A percentile compares a stretch with the other conserved stretches of the same genome.
phyloP scores from a whole-genome alignment of 2,888 invertebrate genomes.

The Melanargia galathea region DNA sequence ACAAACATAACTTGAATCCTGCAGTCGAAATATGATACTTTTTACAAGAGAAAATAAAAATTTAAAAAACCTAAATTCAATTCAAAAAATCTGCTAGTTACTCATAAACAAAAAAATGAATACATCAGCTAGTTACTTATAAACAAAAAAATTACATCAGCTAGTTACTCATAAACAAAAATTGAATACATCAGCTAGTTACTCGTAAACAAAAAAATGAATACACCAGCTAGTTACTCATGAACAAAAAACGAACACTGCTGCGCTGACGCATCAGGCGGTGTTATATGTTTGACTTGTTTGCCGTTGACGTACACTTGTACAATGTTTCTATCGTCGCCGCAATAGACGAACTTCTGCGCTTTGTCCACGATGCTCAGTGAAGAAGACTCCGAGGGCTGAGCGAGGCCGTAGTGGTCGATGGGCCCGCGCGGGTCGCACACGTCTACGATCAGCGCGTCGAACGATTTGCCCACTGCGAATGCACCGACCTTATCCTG shows the following conservation, averaged over 20 bases:
- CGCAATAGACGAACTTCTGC: slow-evolving; percentile 89
- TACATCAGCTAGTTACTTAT: too few relatives aligned
- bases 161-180: too few relatives aligned
- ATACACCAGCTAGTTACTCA: background rate
- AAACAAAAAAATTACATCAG: too few relatives aligned
- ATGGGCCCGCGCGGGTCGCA: slow-evolving; percentile 71
- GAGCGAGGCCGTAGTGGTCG: slow-evolving; percentile 69
- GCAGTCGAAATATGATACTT: too few relatives aligned
- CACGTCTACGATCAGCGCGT: slow-evolving; percentile 91
- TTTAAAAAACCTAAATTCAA: too few relatives aligned
- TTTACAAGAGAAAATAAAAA: too few relatives aligned
- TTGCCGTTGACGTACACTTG: slow-evolving; percentile 89
- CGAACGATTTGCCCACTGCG: slow-evolving; percentile 91
- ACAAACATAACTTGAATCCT: too few relatives aligned
- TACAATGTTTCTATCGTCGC: slow-evolving; percentile 91
- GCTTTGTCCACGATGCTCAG: slow-evolving; percentile 83
- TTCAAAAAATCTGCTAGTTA: too few relatives aligned
- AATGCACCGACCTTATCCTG: slow-evolving; percentile 91
- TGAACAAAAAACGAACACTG: background rate
- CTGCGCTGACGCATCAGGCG: background rate
- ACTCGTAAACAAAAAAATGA: too few relatives aligned
- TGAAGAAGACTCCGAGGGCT: slow-evolving; percentile 46
- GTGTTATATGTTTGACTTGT: slow-evolving; percentile 51
- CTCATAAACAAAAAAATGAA: too few relatives aligned
- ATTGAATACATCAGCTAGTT: too few relatives aligned